These are phyloP conservation scores for Ellobium chinense DNA, from an alignment of 2,888 invertebrate species.

Conservation along the genomic window DNA sequence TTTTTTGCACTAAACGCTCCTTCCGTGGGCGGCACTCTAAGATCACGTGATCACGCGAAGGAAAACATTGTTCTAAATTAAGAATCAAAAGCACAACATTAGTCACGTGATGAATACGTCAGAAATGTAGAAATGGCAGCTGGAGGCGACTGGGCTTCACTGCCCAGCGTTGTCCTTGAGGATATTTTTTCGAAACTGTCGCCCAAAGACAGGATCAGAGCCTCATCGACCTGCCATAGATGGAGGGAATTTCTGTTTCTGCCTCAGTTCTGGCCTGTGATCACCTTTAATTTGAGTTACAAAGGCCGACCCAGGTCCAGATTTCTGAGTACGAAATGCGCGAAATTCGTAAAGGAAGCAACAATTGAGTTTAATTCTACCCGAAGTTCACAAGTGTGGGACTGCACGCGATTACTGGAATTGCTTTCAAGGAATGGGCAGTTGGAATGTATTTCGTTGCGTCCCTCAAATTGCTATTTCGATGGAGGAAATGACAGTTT, in stretches of 20 bases:
- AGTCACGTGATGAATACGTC: conserved; percentile 55
- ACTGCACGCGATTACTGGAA: conserved; percentile 68
- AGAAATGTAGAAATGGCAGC: conserved; percentile 67
- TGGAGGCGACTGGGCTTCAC: conserved; percentile 67
- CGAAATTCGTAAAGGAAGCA: conserved; percentile 74
- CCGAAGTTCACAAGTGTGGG: conserved; percentile 69
- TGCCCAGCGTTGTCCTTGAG: conserved; percentile 77
- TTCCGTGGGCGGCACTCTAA: background rate
- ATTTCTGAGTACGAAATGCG: conserved; percentile 75
- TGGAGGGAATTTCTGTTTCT: conserved; percentile 81
- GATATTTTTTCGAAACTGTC: conserved; percentile 81
- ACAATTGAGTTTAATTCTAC: conserved; percentile 75
- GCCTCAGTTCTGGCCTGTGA: conserved; percentile 73
- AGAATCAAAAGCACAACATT: conserved; percentile 40
- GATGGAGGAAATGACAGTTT: conserved; percentile 50
- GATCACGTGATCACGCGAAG: conserved; percentile 22
- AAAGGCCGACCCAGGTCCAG: conserved; percentile 65
- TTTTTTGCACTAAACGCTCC: too few relatives aligned
- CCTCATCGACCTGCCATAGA: conserved; percentile 82
- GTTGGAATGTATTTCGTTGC: conserved; percentile 71
- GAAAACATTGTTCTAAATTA: conserved; percentile 33
- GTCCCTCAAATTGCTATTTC: conserved; percentile 76
- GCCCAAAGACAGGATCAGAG: conserved; percentile 81
- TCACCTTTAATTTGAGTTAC: conserved; percentile 61
- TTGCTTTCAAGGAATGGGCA: conserved; percentile 73